Evolutionary conservation across 2,888 invertebrate genomes (phyloP), one percentile per base, ranked within the genome.

Genomic region (Nycteola revayana): DNA sequence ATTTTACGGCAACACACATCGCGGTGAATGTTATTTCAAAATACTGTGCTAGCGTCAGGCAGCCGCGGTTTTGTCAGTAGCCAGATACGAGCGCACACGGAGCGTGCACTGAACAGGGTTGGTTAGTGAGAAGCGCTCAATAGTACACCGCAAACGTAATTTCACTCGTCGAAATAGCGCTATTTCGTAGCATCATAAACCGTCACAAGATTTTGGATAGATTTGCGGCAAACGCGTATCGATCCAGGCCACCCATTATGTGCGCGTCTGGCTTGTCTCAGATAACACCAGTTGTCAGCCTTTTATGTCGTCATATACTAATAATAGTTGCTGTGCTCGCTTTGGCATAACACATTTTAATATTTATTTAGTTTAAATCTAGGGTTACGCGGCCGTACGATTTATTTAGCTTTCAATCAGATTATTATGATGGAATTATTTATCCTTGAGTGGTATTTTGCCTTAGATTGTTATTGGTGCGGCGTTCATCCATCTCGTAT

Each of bases 121-220:
- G 36, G 36, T 48, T 42, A 36, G 48, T 32, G 49, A 46, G 45
- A 53, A 49, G 46, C 44, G 28, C 44, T 45, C 37, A 41, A 43
- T 42, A 36, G 42, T 36, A 37, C 18, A 49, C 51, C 43, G 44
- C 59, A 58, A 53, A 42, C 39, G 51, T 58, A 54, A 53, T 60
- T 56, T 50, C 41, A 37, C 54, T 45, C 45, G 42, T 48, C 48
- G 48, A 44, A 53, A 66, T 62, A 50, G 51, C 49, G 40, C 63
- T 64, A 64, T 67, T 66, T 66, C 44, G 55, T 47, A 53, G 45
- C 59, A 49, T 67, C 60, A 73, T 66, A 68, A 62, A 62, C 56
- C 53, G 57, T 63, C 60, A 60, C 45, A 38, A 50, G 54, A 63
- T 66, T 63, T 66, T 46, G 50, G 49, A 62, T 65, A 57, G 61